Percentiles rank a stretch among this genome's conserved stretches.
These are phyloP conservation scores for Anguilla marmorata DNA, from an alignment of 2,797 vertebrate species.

Conservation along the genomic window DNA sequence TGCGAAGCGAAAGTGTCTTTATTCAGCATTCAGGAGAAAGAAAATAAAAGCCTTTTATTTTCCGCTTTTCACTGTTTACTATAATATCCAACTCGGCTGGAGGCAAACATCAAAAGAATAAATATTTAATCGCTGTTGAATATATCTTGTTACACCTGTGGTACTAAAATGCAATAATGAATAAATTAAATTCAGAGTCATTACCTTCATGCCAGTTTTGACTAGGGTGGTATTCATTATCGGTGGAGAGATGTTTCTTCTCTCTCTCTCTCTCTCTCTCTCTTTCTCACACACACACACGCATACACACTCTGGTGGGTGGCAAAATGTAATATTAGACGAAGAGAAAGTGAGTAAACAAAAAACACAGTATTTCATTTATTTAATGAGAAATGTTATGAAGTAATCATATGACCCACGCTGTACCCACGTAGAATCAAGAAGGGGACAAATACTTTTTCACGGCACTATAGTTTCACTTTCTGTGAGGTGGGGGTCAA, in stretches of 20 bases:
- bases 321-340: neutral
- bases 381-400: too few relatives aligned
- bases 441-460: too few relatives aligned
- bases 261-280: neutral
- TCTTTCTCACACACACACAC: too few relatives aligned
- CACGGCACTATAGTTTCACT: neutral
- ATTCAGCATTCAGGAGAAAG: neutral
- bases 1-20: neutral
- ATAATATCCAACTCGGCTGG: neutral
- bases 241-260: neutral
- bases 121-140: neutral
- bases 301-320: neutral
- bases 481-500: neutral
- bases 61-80: neutral
- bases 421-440: too few relatives aligned
- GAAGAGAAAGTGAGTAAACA: too few relatives aligned
- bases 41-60: neutral
- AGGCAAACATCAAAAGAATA: constrained; percentile 2
- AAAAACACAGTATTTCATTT: too few relatives aligned
- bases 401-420: too few relatives aligned
- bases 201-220: neutral
- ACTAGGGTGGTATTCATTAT: neutral
- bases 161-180: neutral
- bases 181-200: constrained; percentile 9
- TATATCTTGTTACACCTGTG: constrained; percentile 9